Evolutionary conservation across 1,140 invertebrate species (phyloP).

Genomic region (Dysdera silvatica): DNA sequence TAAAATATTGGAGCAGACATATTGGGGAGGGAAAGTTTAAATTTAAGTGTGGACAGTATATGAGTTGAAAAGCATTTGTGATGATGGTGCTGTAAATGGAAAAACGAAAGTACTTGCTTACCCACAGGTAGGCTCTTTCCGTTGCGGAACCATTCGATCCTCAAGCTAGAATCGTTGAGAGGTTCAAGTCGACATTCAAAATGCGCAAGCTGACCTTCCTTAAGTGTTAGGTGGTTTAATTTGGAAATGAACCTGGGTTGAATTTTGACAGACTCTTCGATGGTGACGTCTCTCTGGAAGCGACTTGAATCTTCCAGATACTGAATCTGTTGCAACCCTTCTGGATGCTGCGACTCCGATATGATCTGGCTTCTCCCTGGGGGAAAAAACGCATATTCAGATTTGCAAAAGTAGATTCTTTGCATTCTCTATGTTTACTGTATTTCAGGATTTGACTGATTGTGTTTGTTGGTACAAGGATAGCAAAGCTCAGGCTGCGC

Average conservation of each 20-base stretch:
- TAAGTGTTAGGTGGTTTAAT: conserved; percentile 69
- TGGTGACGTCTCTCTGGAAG: conserved; percentile 69
- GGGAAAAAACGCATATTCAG: not conserved
- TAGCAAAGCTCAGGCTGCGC: too few relatives aligned
- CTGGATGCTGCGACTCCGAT: conserved; percentile 74
- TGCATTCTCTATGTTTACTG: not conserved
- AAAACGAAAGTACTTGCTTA: conserved; percentile 45
- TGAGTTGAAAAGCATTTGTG: not conserved
- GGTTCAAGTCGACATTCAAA: conserved; percentile 96
- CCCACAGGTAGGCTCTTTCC: conserved; percentile 74
- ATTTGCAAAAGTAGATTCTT: not conserved
- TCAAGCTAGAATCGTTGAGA: conserved; percentile 85
- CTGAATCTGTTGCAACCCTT: conserved; percentile 80
- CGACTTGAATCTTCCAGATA: conserved; percentile 78
- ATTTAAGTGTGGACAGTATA: too few relatives aligned
- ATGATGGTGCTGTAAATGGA: not conserved
- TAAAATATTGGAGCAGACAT: too few relatives aligned
- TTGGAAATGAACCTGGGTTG: conserved; percentile 75
- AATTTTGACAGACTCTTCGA: conserved; percentile 73
- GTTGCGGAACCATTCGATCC: conserved; percentile 91
- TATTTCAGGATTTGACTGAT: not conserved
- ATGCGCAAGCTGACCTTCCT: conserved; percentile 87
- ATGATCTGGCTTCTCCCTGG: conserved; percentile 73
- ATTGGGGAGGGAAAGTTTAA: too few relatives aligned
- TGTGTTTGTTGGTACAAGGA: not conserved